These are phyloP conservation scores for Amblyjoppa fuscipennis DNA, from an alignment of 2,888 invertebrate genomes.

Conservation along the genomic window DNA sequence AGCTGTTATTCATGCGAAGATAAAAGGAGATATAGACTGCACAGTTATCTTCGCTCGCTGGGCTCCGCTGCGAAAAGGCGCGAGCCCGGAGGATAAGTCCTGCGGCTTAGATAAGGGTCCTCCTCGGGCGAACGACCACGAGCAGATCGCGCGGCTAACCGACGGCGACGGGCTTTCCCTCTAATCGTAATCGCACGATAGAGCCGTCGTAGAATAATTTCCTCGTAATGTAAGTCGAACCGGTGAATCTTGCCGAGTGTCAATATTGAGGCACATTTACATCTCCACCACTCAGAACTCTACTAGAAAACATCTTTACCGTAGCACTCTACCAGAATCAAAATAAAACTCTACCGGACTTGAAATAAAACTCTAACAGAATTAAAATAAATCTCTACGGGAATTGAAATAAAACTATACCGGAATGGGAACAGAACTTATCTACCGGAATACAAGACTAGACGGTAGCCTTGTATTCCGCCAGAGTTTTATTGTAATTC, in stretches of 20 bases:
- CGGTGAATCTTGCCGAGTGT: constrained; percentile 29
- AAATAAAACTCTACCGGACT: too few species aligned
- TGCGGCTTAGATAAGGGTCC: constrained; percentile 66
- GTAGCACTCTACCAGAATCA: too few species aligned
- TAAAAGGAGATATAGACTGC: constrained; percentile 63
- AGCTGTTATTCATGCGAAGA: constrained; percentile 76
- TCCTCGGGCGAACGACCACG: constrained; percentile 13
- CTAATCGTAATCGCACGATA: constrained; percentile 59
- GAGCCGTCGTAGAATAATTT: constrained; percentile 38
- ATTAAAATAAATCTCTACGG: too few species aligned
- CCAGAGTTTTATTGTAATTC: too few species aligned
- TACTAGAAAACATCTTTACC: too few species aligned
- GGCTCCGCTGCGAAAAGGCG: constrained; percentile 26
- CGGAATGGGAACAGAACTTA: too few species aligned
- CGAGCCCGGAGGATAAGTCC: constrained; percentile 67
- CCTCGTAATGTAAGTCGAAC: constrained; percentile 9
- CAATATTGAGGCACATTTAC: constrained; percentile 25
- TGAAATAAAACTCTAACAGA: too few species aligned
- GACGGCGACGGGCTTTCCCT: constrained; percentile 9
- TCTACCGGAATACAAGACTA: too few species aligned
- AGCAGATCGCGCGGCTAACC: constrained; percentile 2
- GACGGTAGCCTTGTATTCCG: too few species aligned
- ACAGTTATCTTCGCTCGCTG: constrained; percentile 45
- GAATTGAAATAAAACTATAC: too few species aligned
- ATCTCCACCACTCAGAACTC: too few species aligned